Conservation (phyloP, 2,888 invertebrate species). For the Pteria penguin region DNA sequence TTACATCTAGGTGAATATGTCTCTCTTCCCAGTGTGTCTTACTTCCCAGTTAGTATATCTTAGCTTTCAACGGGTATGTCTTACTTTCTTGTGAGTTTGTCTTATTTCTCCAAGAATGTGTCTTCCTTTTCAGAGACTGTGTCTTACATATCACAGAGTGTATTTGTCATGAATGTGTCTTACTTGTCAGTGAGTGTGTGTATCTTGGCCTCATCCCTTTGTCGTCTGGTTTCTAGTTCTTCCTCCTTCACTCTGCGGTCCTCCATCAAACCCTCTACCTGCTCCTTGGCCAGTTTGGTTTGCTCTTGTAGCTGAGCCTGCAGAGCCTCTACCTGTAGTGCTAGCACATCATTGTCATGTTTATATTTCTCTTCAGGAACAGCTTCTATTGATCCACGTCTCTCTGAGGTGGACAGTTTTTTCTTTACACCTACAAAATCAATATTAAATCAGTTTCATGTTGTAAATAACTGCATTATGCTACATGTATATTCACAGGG, state of each 20-base stretch:
- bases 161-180: slow-evolving; percentile 19
- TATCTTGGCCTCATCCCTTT: slow-evolving; percentile 78
- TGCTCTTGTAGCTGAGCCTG: slow-evolving; percentile 80
- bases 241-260: slow-evolving; percentile 78
- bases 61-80: too few species aligned
- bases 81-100: too few species aligned
- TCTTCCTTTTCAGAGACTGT: neutral
- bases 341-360: slow-evolving; percentile 76
- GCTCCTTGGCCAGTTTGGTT: slow-evolving; percentile 78
- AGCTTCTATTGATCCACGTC: slow-evolving; percentile 59
- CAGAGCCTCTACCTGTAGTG: slow-evolving; percentile 75
- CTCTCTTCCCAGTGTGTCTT: too few species aligned
- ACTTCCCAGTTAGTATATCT: too few species aligned
- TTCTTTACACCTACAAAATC: slow-evolving; percentile 46
- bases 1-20: too few species aligned
- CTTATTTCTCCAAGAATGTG: neutral
- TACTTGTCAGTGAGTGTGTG: slow-evolving; percentile 79
- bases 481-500: too few species aligned
- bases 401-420: slow-evolving; percentile 40
- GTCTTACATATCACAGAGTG: neutral
- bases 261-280: slow-evolving; percentile 78
- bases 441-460: neutral
- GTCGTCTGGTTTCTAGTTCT: slow-evolving; percentile 77
- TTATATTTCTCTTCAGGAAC: slow-evolving; percentile 71
- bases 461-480: too few species aligned